These are phyloP conservation scores for Pempheris klunzingeri DNA, from an alignment of 2,797 vertebrate genomes.

Conservation along the genomic window DNA sequence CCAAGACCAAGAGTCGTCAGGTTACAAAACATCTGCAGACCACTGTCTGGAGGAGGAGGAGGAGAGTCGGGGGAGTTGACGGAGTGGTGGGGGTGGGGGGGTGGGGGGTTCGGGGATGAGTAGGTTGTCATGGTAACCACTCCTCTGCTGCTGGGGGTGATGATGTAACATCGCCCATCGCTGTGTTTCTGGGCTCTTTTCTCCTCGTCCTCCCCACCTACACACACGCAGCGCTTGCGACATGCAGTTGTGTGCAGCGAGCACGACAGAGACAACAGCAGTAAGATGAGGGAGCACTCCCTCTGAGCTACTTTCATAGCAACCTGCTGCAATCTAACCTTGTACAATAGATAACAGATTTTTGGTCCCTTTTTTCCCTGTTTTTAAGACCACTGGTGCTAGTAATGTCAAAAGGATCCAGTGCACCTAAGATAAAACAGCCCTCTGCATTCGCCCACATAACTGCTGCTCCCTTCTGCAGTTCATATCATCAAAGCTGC, in stretches of 20 bases:
- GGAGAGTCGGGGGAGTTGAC: constrained; percentile 12
- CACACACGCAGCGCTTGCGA: constrained; percentile 9
- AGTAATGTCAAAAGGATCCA: constrained; percentile 45
- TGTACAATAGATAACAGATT: constrained; percentile 14
- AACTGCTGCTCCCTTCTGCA: constrained; percentile 38
- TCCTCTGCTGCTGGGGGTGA: constrained; percentile 59
- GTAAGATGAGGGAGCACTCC: not conserved
- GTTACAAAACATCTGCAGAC: constrained; percentile 61
- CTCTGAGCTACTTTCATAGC: constrained; percentile 16
- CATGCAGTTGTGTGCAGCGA: not conserved
- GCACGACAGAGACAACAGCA: constrained; percentile 19
- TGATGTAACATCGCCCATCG: constrained; percentile 66
- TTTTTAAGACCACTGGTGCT: constrained; percentile 25
- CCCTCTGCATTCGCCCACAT: not conserved
- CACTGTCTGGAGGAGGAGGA: constrained; percentile 31
- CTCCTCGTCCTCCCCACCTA: constrained; percentile 25
- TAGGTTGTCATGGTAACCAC: constrained; percentile 79
- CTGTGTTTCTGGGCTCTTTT: constrained; percentile 36
- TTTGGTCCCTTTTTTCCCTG: not conserved
- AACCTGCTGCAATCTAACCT: constrained; percentile 36
- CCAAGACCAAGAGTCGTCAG: no score
- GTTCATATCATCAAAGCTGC: constrained; percentile 48
- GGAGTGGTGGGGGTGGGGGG: not conserved
- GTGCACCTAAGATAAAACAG: constrained; percentile 38
- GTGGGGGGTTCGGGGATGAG: not conserved